These are phyloP conservation scores for Cassiopea andromeda DNA, from an alignment of 30 jellyfish, hydroid and myxozoan species.

Conservation along the genomic window DNA sequence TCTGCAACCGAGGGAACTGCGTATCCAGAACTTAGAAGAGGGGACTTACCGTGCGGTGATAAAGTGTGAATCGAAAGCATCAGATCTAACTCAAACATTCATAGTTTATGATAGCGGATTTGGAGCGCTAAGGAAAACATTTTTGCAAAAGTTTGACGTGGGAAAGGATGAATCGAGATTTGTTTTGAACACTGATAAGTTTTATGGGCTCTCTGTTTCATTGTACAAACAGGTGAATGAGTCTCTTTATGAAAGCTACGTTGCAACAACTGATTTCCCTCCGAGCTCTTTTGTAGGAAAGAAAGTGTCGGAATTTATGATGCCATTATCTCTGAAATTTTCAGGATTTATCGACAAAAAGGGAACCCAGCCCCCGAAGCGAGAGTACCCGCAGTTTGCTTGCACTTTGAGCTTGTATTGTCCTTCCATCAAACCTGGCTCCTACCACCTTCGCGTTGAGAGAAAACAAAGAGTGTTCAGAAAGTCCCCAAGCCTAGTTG, in stretches of 20 bases:
- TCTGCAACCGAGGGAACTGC: slow-evolving; percentile 58
- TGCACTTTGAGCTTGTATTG: slow-evolving; percentile 29
- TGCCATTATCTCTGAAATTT: slow-evolving; percentile 24
- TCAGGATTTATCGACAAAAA: slow-evolving; percentile 37
- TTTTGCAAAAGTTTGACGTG: slow-evolving; percentile 19
- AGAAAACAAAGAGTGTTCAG: slow-evolving; percentile 23
- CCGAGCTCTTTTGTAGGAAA: slow-evolving; percentile 48
- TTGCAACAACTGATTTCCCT: slow-evolving; percentile 38
- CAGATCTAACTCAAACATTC: slow-evolving; percentile 31
- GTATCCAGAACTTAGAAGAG: slow-evolving; percentile 11
- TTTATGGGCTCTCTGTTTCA: slow-evolving; percentile 42
- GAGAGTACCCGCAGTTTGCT: slow-evolving; percentile 10
- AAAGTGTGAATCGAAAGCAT: slow-evolving; percentile 52
- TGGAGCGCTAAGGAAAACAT: slow-evolving; percentile 1
- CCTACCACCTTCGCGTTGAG: slow-evolving; percentile 33
- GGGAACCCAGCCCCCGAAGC: slow-evolving; percentile 19
- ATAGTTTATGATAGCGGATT: slow-evolving; percentile 54
- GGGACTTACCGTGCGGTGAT: slow-evolving; percentile 49
- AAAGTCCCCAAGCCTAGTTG: slow-evolving; percentile 8
- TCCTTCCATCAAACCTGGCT: slow-evolving; percentile 42
- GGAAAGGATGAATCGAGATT: slow-evolving; percentile 52
- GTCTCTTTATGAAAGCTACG: slow-evolving; percentile 26
- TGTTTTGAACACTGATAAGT: slow-evolving; percentile 34
- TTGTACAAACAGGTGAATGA: slow-evolving; percentile 25
- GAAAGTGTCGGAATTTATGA: slow-evolving; percentile 31